A percentile compares a stretch with the other conserved stretches of the same genome.
phyloP scores from a whole-genome alignment of 2,888 invertebrate genomes.

The Micoletzkya japonica region DNA sequence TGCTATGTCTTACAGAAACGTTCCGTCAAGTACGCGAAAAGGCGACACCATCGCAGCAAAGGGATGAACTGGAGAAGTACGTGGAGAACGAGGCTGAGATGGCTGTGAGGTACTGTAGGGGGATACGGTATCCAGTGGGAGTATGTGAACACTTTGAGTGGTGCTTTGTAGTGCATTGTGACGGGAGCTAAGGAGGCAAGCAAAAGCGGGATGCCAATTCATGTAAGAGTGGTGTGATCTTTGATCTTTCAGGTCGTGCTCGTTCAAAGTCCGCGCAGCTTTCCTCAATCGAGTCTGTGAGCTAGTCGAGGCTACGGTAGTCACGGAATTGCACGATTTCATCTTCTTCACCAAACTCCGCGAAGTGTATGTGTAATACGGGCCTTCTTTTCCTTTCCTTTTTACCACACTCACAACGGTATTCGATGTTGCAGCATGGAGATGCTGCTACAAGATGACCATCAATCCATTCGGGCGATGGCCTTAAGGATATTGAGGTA shows the following conservation, averaged over 20 bases:
- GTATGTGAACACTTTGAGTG: too few relatives aligned
- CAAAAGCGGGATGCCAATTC: neutral
- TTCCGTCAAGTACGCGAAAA: too few relatives aligned
- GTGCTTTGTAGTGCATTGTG: too few relatives aligned
- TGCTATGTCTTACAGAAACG: too few relatives aligned
- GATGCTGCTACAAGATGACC: conserved; percentile 40
- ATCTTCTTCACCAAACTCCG: conserved; percentile 38
- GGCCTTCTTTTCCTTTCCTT: neutral
- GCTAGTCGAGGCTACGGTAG: conserved; percentile 25
- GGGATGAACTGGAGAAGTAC: too few relatives aligned
- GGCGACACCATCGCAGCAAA: too few relatives aligned
- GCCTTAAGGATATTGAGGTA: conserved; percentile 40
- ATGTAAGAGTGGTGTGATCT: neutral
- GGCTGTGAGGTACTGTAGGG: too few relatives aligned
- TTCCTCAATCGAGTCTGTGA: conserved; percentile 21
- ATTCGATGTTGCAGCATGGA: conserved; percentile 27
- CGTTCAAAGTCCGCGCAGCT: neutral
- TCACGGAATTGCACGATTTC: conserved; percentile 31
- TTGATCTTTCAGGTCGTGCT: neutral
- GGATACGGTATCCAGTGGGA: too few relatives aligned
- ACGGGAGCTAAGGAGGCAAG: neutral
- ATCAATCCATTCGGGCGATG: conserved; percentile 46
- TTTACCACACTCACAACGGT: neutral
- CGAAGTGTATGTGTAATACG: conserved; percentile 31
- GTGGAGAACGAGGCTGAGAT: too few relatives aligned